Conservation (phyloP, 2,888 invertebrate genomes). For the Crematogaster levior region DNA sequence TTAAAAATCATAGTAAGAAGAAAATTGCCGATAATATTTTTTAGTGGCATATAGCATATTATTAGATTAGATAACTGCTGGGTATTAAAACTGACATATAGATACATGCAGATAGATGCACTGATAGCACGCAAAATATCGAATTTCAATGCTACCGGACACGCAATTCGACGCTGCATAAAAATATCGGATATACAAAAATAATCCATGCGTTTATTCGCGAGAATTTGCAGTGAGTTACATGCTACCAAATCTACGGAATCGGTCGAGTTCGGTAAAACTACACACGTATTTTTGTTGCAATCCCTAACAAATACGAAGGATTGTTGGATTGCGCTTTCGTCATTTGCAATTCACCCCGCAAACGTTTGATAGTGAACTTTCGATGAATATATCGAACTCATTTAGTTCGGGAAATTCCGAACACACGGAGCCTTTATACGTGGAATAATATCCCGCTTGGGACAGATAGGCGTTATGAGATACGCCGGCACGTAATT, state of each 20-base stretch:
- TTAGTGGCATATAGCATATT: background rate
- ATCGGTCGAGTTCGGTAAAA: background rate
- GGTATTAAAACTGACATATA: background rate
- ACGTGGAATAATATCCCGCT: slow-evolving; percentile 8
- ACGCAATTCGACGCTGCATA: background rate
- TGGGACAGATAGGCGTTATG: slow-evolving; percentile 50
- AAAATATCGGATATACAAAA: background rate
- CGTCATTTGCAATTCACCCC: background rate
- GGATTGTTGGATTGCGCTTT: background rate
- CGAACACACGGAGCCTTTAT: slow-evolving; percentile 19
- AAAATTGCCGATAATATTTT: background rate
- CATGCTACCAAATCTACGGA: background rate
- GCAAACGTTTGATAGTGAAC: background rate
- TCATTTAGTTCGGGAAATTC: slow-evolving; percentile 43
- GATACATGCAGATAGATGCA: background rate
- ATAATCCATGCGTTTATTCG: background rate
- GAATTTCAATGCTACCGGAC: background rate
- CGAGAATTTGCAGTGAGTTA: background rate
- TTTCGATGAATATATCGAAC: slow-evolving; percentile 2
- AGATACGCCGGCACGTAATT: slow-evolving; percentile 53
- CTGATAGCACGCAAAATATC: background rate
- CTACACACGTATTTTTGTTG: background rate
- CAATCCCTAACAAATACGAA: background rate
- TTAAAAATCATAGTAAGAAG: background rate
- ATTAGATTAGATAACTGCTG: slow-evolving; percentile 7